Conservation (phyloP, 2,888 invertebrate species). For the Volucella inflata region DNA sequence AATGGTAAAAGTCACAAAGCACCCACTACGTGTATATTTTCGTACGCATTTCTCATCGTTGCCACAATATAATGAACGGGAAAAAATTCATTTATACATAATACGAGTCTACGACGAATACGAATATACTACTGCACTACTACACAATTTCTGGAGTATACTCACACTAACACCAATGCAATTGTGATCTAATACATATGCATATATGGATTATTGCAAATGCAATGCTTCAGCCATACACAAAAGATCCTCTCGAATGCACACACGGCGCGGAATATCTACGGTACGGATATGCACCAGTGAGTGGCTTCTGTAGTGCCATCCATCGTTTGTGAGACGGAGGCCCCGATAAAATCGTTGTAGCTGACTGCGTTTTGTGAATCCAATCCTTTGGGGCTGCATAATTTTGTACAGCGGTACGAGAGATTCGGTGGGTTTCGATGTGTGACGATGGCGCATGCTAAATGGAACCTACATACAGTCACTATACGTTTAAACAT, state of each 20-base stretch:
- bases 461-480: conserved; percentile 61
- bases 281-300: conserved; percentile 63
- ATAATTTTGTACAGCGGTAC: conserved; percentile 43
- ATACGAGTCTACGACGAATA: conserved; percentile 54
- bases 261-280: conserved; percentile 46
- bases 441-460: conserved; percentile 67
- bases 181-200: conserved; percentile 12
- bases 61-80: conserved; percentile 65
- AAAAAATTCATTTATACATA: conserved; percentile 67
- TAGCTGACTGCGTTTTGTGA: conserved; percentile 14
- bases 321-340: conserved; percentile 24
- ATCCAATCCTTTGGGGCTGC: conserved; percentile 14
- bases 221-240: conserved; percentile 31
- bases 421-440: neutral
- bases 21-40: conserved; percentile 72
- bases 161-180: conserved; percentile 59
- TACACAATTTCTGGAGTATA: conserved; percentile 72
- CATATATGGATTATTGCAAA: conserved; percentile 2
- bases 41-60: conserved; percentile 71
- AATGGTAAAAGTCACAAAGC: conserved; percentile 46
- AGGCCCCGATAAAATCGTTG: conserved; percentile 1
- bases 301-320: conserved; percentile 25
- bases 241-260: conserved; percentile 68
- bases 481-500: conserved; percentile 51
- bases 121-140: conserved; percentile 67